Base-by-base conservation (phyloP, 2,113 vertebrate genomes). In the Typhlomys cinereus region DNA sequence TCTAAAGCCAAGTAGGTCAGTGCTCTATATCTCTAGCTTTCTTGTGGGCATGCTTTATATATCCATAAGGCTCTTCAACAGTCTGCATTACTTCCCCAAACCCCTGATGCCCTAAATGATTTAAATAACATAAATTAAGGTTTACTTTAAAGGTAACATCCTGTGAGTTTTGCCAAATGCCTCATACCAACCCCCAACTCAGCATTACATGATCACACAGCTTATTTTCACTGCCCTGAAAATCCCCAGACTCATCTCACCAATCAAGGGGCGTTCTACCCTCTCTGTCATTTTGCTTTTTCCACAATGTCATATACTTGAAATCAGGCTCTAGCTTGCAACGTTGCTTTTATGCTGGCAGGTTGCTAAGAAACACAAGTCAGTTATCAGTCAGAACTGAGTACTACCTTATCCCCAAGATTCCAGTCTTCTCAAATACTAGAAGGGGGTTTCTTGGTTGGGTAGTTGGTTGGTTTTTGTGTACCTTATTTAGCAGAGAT, bases 381-480 rank as follows among this genome's bases (percentile, higher is more conserved):
- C 92, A 83, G 79, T 92, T 67, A 50, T 94, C 80, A 80, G 41
- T 80, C 81, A 46, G 36, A 80, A 48, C 81, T 39, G 27, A 93
- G 36, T 54, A 36, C 20, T 54, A 36, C 20, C 13, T 91, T 75
- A 84, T 41, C 52, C n/a, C 79, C 48, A 93, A 81, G 41, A 85
- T 91, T 86, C 81, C 13, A 81, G 90, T 74, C 57, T 89, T 96
- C 71, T 91, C 67, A 88, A 62, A 71, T 76, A 91, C 89, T 59
- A 34, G 81, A 69, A 76, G 82, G 7, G 57, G 29, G 8, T 41
- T 36, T 17, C 34, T 25, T 27, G 21, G 17, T 6, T n/a, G 17
- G 25, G 36, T 23, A n/a, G 9, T 50, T 50, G 17, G 15, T 17
- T 74, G 21, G 9, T 36, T 79, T 1, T 83, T 89, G 34, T 88